These are phyloP conservation scores for Cecropterus lyciades DNA, from an alignment of 1,140 invertebrate genomes.

Conservation along the genomic window DNA sequence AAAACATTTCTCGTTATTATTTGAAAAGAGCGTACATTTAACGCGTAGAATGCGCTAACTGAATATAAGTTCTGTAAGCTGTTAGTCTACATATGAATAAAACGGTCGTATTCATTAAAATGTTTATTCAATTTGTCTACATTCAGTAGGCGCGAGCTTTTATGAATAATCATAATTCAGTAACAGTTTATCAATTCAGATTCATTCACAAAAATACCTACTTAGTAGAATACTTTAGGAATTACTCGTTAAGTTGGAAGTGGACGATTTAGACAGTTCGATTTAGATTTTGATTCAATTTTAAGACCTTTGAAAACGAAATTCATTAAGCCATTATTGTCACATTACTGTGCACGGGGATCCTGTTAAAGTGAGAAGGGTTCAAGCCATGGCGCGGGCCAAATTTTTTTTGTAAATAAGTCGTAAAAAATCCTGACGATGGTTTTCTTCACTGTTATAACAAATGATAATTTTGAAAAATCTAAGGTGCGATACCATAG, in stretches of 20 bases:
- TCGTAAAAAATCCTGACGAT: too few species aligned
- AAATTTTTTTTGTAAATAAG: too few species aligned
- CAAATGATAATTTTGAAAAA: too few species aligned
- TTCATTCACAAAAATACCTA: constrained; percentile 8
- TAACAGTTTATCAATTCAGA: constrained; percentile 3
- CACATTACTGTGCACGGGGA: too few species aligned
- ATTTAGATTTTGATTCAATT: too few species aligned
- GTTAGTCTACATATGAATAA: constrained; percentile 12
- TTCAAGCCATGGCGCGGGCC: too few species aligned
- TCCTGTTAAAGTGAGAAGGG: too few species aligned
- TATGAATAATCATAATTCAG: constrained; percentile 22
- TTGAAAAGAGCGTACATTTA: constrained; percentile 11
- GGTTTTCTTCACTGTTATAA: too few species aligned
- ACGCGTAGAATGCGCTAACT: constrained; percentile 13
- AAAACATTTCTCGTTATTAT: neutral
- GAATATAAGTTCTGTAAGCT: constrained; percentile 11
- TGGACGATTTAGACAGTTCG: too few species aligned
- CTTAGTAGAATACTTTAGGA: neutral
- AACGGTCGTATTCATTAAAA: constrained; percentile 26
- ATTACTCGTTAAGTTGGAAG: constrained; percentile 30
- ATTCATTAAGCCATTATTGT: too few species aligned
- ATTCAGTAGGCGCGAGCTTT: constrained; percentile 13
- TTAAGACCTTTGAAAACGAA: too few species aligned
- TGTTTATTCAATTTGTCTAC: constrained; percentile 23
- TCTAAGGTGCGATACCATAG: too few species aligned